These are phyloP conservation scores for Diarsia dahlii DNA, from an alignment of 2,888 invertebrate species.

Conservation along the genomic window DNA sequence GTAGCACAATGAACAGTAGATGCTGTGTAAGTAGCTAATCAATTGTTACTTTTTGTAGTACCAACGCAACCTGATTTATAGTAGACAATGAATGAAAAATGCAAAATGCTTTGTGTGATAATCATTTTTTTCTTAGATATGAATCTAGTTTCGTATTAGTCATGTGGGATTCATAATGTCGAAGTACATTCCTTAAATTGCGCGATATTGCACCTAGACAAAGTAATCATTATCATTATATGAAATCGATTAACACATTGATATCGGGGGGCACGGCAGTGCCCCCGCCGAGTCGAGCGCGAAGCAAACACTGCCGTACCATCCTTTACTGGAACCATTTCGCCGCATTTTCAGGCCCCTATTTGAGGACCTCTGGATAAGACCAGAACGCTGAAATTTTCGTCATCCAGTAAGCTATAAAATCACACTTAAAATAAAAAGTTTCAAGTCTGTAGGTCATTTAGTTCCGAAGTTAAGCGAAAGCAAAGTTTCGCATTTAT, in stretches of 20 bases:
- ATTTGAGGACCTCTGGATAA: no score
- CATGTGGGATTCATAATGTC: slow-evolving; percentile 20
- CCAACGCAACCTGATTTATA: slow-evolving; percentile 15
- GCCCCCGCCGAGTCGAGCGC: no score
- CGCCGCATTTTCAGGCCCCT: no score
- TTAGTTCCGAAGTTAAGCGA: no score
- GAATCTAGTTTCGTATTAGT: slow-evolving; percentile 33
- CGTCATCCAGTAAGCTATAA: no score
- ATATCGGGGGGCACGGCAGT: no score
- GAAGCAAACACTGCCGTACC: no score
- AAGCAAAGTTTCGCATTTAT: no score
- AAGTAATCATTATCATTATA: not conserved
- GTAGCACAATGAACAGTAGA: slow-evolving; percentile 31
- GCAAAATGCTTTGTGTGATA: slow-evolving; percentile 15
- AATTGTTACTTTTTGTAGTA: slow-evolving; percentile 40
- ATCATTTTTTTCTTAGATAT: slow-evolving; percentile 29
- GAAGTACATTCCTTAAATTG: slow-evolving; percentile 14
- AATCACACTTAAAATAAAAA: no score
- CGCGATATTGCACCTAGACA: not conserved
- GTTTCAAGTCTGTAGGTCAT: no score
- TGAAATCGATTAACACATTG: not conserved
- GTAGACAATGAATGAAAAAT: slow-evolving; percentile 41
- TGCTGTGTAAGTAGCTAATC: slow-evolving; percentile 8
- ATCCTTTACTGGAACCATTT: no score
- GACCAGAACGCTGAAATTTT: no score